Base-by-base conservation (phyloP, 2,113 vertebrate species). In the Pachypanchax playfairii region DNA sequence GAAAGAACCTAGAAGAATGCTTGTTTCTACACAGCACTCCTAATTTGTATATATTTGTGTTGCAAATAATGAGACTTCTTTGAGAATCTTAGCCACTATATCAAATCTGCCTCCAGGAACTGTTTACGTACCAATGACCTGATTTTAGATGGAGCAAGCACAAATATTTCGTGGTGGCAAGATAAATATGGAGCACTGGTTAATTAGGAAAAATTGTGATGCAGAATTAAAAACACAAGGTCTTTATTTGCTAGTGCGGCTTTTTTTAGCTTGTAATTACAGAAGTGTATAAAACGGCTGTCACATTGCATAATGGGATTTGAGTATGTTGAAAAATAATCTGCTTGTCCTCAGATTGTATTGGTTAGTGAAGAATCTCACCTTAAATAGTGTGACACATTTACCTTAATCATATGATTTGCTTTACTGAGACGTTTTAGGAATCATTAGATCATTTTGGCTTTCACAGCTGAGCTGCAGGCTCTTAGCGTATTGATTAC, bases 21-120 rank as follows among this genome's bases (percentile, higher is more conserved):
- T 17, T 35, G 17, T 35, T 12, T 36, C 13, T 55, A 4, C 42
- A 31, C 38, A 52, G 18, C 11, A 6, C 12, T 26, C 7, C 13
- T 39, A 4, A 17, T 20, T 48, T 53, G 28, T 51, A 22, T n/a
- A n/a, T 39, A 36, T 33, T 12, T 47, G 38, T 69, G 21, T 47
- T 47, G 9, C 4, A 20, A 54, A 66, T 61, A 17, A 52, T 61
- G 18, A 17, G 38, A n/a, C 10, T 35, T 63, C n/a, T 33, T 10
- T 53, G 70, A 50, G 36, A 65, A 61, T 63, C 25, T 54, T 47
- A 50, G 31, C 20, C 15, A 48, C 21, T 68, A 31, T 50, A 47
- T 55, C 59, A 61, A 0, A 6, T 42, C 20, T 42, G 21, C 0
- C 39, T 43, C 7, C 8, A 10, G 59, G 33, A 25, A 24, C 11